A percentile compares a stretch with the other conserved stretches of the same genome.
phyloP scores from a whole-genome alignment of 2,797 vertebrate genomes.

The Discoglossus pictus region DNA sequence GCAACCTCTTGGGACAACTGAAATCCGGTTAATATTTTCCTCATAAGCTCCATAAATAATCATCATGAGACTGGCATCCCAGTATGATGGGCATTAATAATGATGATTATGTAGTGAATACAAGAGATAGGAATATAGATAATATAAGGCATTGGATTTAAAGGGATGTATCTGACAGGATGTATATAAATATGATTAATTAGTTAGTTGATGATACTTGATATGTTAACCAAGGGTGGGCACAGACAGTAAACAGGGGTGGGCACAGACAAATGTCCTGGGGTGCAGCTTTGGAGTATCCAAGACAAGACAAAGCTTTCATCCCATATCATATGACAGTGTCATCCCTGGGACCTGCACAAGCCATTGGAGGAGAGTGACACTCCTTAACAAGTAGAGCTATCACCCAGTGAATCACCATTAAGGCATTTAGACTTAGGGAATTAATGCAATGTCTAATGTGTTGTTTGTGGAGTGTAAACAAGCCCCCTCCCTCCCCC shows the following conservation, averaged over 20 bases:
- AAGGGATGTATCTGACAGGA: too few relatives aligned
- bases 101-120: too few relatives aligned
- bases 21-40: too few relatives aligned
- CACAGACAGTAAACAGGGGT: conserved; percentile 1
- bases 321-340: conserved; percentile 38
- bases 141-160: too few relatives aligned
- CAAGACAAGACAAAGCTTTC: conserved; percentile 23
- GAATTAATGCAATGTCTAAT: conserved; percentile 37
- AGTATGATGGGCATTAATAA: too few relatives aligned
- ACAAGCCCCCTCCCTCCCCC: conserved; percentile 22
- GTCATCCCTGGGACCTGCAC: conserved; percentile 9
- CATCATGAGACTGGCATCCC: too few relatives aligned
- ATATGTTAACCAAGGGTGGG: background rate
- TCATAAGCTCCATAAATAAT: too few relatives aligned
- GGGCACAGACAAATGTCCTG: conserved; percentile 9
- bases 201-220: background rate
- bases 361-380: conserved; percentile 16
- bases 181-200: conserved; percentile 3
- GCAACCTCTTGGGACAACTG: too few relatives aligned
- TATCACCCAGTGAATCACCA: conserved; percentile 40
- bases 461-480: conserved; percentile 37
- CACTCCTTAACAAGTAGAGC: conserved; percentile 28
- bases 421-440: conserved; percentile 33
- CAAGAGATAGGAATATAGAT: too few relatives aligned
- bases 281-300: conserved; percentile 15